These are phyloP conservation scores for Papilio protenor DNA, from an alignment of 2,888 invertebrate species.

Conservation along the genomic window DNA sequence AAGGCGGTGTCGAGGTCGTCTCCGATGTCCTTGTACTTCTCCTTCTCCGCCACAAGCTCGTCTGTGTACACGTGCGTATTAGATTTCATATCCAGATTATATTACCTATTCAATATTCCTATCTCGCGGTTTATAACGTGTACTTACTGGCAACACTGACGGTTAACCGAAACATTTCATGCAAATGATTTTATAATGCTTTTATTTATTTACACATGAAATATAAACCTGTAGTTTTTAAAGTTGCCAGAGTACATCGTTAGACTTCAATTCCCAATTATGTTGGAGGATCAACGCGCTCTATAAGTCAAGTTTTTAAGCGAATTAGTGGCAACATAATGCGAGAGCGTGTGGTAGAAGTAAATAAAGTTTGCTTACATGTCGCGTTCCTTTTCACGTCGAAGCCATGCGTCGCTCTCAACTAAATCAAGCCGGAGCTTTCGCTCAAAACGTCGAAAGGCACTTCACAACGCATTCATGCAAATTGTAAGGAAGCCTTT, in stretches of 20 bases:
- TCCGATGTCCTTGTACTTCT: constrained; percentile 99
- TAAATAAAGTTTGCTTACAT: constrained; percentile 55
- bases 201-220: constrained; percentile 42
- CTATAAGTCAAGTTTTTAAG: constrained; percentile 72
- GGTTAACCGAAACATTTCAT: constrained; percentile 19
- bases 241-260: constrained; percentile 27
- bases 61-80: constrained; percentile 84
- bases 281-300: constrained; percentile 46
- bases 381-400: constrained; percentile 72
- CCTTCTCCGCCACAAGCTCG: constrained; percentile 98
- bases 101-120: neutral
- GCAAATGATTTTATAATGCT: constrained; percentile 42
- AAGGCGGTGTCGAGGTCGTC: constrained; percentile 99
- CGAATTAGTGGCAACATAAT: constrained; percentile 61
- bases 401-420: constrained; percentile 78
- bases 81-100: constrained; percentile 10
- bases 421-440: constrained; percentile 45
- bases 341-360: constrained; percentile 46
- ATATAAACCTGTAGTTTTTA: constrained; percentile 16
- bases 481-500: constrained; percentile 51
- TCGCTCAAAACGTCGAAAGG: constrained; percentile 39
- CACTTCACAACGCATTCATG: constrained; percentile 50
- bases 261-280: constrained; percentile 35
- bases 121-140: constrained; percentile 8
- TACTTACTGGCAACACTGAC: constrained; percentile 11